Evolutionary conservation across 2,113 vertebrate species (phyloP).

Genomic region (Speoplatyrhinus poulsoni): DNA sequence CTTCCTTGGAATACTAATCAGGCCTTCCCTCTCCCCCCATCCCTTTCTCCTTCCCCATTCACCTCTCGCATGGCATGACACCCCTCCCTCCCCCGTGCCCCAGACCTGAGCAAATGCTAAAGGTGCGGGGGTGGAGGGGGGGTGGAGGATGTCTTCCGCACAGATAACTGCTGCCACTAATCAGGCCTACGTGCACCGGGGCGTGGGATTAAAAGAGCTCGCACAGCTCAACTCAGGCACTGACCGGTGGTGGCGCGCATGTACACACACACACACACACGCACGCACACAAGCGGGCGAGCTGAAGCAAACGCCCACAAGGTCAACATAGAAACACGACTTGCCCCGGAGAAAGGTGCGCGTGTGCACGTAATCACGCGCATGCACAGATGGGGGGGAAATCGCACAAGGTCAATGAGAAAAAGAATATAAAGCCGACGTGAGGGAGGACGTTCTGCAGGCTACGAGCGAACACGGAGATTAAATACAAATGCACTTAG

Average conservation of each 20-base stretch:
- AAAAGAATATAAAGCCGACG: constrained; percentile 48
- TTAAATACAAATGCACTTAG: constrained; percentile 69
- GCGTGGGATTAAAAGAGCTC: constrained; percentile 89
- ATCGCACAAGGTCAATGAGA: neutral
- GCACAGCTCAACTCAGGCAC: constrained; percentile 83
- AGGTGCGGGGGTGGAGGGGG: constrained; percentile 69
- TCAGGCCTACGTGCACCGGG: constrained; percentile 89
- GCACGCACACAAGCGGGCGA: neutral
- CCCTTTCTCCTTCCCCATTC: constrained; percentile 63
- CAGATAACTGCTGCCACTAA: constrained; percentile 95
- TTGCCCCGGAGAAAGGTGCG: too few species aligned
- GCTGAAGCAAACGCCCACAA: too few species aligned
- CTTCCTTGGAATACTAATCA: constrained; percentile 94
- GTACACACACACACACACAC: constrained; percentile 26
- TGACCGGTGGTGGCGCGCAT: constrained; percentile 75
- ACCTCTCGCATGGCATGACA: constrained; percentile 86
- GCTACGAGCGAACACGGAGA: constrained; percentile 65
- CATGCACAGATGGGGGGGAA: neutral
- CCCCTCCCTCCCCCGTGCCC: constrained; percentile 75
- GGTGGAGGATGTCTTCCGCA: constrained; percentile 81
- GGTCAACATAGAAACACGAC: too few species aligned
- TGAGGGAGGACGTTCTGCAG: constrained; percentile 58
- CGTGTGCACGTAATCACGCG: too few species aligned
- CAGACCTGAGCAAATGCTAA: constrained; percentile 87
- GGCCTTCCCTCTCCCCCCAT: constrained; percentile 55